Base-by-base conservation (phyloP, 2,797 vertebrate genomes). In the Alcedo quadribrachys region DNA sequence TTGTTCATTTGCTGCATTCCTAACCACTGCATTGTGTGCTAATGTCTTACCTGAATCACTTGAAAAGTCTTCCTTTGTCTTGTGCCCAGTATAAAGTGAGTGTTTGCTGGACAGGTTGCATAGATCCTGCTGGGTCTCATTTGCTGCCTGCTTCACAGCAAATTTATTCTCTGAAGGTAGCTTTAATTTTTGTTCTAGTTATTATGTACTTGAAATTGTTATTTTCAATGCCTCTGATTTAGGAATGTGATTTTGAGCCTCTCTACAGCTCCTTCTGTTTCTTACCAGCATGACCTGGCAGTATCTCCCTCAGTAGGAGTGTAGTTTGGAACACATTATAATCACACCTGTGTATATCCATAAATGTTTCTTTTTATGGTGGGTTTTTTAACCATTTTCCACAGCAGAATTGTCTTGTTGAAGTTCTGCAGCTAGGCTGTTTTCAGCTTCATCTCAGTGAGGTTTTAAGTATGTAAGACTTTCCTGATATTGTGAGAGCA, bases 11-110 rank as follows among this genome's bases (percentile, higher is more conserved):
- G 62, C 33, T 33, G 40, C 32, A 1, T 43, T 81, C 40, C 22
- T 43, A 21, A 62, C 9, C 9, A 0, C 24, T 62, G 37, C 2
- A 0, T 14, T 50, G n/a, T 55, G 46, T 2, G 0, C 33, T 65
- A 0, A 6, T 48, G 67, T 40, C 81, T 71, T 67, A 5, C 17
- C 20, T 0, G 0, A 18, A 63, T 58, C 21, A 11, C 71, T 69
- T 92, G 32, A 37, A 8, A 51, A 66, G 73, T 30, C 40, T 48
- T 58, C 13, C 73, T 70, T 80, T 80, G 75, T 86, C 71, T 5
- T n/a, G 5, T 19, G 11, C 61, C 50, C 32, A 4, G 32, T 46
- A 16, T 73, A 28, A 58, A 73, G 48, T 45, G 43, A 58, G 51
- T 1, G 17, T 78, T 85, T 78, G 14, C 32, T 28, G 24, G 55